Evolutionary conservation across 2,113 vertebrate genomes (phyloP).

Genomic region (Sinosuthora webbiana): DNA sequence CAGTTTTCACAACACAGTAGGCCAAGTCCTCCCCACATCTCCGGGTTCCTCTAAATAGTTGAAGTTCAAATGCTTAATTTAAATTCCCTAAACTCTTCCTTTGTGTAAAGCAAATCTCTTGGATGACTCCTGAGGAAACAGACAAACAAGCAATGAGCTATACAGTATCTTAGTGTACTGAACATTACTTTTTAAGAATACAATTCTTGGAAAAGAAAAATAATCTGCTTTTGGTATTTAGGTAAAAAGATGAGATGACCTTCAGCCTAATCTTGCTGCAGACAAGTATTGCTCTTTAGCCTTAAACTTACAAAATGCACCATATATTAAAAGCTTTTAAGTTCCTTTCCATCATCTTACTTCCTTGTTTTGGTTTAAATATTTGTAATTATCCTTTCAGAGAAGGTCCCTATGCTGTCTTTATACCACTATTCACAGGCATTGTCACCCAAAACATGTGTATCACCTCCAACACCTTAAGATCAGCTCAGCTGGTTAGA

Average conservation of each 20-base stretch:
- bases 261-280: neutral
- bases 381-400: neutral
- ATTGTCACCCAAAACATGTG: neutral
- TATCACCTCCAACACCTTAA: neutral
- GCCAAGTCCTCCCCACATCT: neutral
- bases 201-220: neutral
- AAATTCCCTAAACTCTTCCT: neutral
- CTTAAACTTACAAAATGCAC: neutral
- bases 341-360: neutral
- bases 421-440: neutral
- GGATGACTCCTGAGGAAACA: neutral
- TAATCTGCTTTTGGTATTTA: neutral
- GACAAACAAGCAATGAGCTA: neutral
- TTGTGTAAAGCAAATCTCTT: neutral
- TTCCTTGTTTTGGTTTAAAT: neutral
- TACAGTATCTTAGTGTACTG: neutral
- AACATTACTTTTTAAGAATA: neutral
- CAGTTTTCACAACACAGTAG: conserved; percentile 11
- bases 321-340: neutral
- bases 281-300: neutral
- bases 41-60: neutral
- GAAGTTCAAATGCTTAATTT: neutral
- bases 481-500: neutral
- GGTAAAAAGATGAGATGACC: neutral
- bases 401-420: neutral